Percentiles rank a stretch among this genome's conserved stretches.
phyloP scores from a whole-genome alignment of 2,113 vertebrate genomes.

The Urocitellus parryii region DNA sequence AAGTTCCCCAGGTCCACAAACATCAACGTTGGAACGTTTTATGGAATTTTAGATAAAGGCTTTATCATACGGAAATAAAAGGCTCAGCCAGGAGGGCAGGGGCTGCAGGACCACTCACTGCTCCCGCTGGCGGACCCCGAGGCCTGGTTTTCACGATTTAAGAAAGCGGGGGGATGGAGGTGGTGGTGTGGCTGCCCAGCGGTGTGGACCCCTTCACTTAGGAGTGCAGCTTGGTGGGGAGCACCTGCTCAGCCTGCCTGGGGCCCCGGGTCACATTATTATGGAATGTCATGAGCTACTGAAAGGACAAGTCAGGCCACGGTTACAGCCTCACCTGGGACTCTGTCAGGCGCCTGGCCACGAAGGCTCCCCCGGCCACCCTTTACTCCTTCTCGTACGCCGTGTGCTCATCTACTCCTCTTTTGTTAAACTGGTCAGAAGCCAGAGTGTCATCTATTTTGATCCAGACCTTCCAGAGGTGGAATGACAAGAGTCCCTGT shows the following conservation, averaged over 20 bases:
- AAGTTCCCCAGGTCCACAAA: not conserved
- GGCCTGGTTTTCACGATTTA: too few species aligned
- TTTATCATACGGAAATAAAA: not conserved
- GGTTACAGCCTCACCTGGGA: not conserved
- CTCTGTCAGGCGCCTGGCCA: not conserved
- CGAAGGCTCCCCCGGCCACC: rapidly evolving
- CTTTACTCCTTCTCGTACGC: not conserved
- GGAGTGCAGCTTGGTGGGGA: not conserved
- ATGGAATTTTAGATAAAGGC: not conserved
- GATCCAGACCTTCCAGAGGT: not conserved
- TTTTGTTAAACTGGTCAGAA: too few species aligned
- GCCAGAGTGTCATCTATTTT: not conserved
- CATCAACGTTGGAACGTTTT: not conserved
- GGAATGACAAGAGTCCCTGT: not conserved
- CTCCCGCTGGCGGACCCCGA: too few species aligned
- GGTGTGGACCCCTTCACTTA: too few species aligned
- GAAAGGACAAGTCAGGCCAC: too few species aligned
- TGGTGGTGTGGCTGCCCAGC: too few species aligned
- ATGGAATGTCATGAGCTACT: rapidly evolving
- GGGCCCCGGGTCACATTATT: not conserved
- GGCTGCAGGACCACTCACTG: too few species aligned
- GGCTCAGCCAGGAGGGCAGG: not conserved
- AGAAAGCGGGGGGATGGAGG: too few species aligned
- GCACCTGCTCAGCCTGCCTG: too few species aligned
- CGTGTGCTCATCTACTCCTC: not conserved